Evolutionary conservation across 2,113 vertebrate species (phyloP).

Genomic region (Corythaixoides concolor): DNA sequence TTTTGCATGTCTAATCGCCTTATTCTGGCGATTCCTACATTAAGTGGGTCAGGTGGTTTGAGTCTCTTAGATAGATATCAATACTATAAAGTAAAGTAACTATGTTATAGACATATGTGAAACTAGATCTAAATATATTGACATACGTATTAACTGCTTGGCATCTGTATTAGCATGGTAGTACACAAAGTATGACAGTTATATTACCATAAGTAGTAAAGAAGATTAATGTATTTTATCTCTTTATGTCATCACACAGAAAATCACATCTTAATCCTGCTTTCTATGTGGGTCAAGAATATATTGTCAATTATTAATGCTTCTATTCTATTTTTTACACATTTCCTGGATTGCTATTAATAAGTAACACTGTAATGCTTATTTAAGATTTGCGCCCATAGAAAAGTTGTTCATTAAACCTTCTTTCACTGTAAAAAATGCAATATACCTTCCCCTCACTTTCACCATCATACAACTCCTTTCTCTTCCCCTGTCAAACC

Average conservation of each 20-base stretch:
- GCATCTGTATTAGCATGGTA: not conserved
- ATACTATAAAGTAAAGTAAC: not conserved
- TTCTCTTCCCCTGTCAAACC: not conserved
- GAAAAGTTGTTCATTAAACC: not conserved
- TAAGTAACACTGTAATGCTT: not conserved
- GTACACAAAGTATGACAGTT: not conserved
- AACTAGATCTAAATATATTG: not conserved
- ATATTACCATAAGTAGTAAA: conserved; percentile 4
- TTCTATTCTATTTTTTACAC: not conserved
- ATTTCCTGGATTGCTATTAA: not conserved
- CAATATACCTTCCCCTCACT: not conserved
- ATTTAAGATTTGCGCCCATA: not conserved
- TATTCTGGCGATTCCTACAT: not conserved
- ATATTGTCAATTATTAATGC: not conserved
- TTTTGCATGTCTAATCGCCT: not conserved
- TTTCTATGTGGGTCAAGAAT: not conserved
- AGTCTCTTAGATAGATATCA: not conserved
- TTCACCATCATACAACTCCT: not conserved
- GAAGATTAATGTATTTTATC: conserved; percentile 44
- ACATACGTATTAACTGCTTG: not conserved
- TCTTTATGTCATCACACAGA: conserved; percentile 25
- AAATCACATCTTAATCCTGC: conserved; percentile 25
- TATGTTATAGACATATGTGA: not conserved
- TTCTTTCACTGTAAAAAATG: not conserved
- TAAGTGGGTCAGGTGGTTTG: rapidly evolving